Evolutionary conservation across 2,113 vertebrate genomes (phyloP), one percentile per base, ranked within the genome.

Genomic region (Potamarius usumacintae): DNA sequence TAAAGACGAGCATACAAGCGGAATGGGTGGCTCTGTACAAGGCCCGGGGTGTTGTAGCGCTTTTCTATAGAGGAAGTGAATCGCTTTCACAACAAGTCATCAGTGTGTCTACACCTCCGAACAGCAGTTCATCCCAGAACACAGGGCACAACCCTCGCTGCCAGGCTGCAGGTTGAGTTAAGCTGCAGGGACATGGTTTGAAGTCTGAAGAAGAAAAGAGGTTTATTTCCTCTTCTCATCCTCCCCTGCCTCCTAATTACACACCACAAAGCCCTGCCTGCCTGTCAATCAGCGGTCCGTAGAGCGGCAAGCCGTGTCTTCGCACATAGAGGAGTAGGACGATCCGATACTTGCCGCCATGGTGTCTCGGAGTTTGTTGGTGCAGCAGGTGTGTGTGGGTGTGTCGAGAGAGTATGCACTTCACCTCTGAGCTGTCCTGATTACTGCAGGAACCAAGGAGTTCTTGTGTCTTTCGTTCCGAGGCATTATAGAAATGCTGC

Each of bases 161-260:
- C 82, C 84, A 20, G 84, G 77, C 53, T 82, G 57, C 57, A 89
- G 48, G 65, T 63, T n/a, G 27, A 67, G 30, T 76, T 86, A 84
- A 88, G 80, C 84, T 65, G 72, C 76, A 76, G 78, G 67, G 88
- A 81, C 80, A 71, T 25, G 17, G 52, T n/a, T 72, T 55, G 52
- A 53, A 48, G 30, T 22, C 78, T 48, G 52, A 74, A 55, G 55
- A 76, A 52, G 11, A 81, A 71, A 4, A 9, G 42, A 48, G 71
- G 20, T 57, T 53, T 83, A 42, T 87, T 22, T 82, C 50, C 18
- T 52, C 72, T 63, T 58, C 50, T 62, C 71, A 20, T 58, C 65
- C 57, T 76, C 78, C 57, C 72, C 72, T 89, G 88, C 48, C 27
- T 84, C 83, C 72, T 87, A 90, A 89, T 87, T 79, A 90, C 85